Conservation (phyloP, 2,113 vertebrate genomes). For the Trichomycterus rosablanca region DNA sequence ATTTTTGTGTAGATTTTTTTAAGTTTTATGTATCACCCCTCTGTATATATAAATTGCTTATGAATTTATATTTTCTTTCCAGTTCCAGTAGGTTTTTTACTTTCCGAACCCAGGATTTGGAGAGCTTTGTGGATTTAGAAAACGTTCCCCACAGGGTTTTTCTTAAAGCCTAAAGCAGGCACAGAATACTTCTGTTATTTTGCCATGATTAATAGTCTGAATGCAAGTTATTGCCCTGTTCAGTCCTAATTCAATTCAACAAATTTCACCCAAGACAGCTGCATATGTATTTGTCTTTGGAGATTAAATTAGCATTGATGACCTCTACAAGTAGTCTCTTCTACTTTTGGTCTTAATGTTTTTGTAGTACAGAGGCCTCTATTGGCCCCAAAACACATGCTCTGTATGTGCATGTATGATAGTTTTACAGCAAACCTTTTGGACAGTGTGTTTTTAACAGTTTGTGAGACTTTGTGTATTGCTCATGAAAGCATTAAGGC, state of each 20-base stretch:
- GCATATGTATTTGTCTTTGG: not conserved
- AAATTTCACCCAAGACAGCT: not conserved
- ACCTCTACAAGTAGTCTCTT: not conserved
- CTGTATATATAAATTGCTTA: too few species aligned
- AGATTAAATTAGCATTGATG: conserved; percentile 22
- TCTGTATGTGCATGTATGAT: not conserved
- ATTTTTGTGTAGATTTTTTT: too few species aligned
- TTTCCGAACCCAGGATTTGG: too few species aligned
- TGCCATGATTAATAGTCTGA: too few species aligned
- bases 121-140: too few species aligned
- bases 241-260: conserved; percentile 14
- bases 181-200: too few species aligned
- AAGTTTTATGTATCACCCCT: too few species aligned
- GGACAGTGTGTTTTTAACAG: not conserved
- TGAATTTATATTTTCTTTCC: too few species aligned
- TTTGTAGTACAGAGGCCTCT: conserved; percentile 6
- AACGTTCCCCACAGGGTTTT: too few species aligned
- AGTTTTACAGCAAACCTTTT: not conserved
- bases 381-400: conserved; percentile 1
- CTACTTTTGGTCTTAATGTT: not conserved
- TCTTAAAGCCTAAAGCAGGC: too few species aligned
- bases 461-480: not conserved
- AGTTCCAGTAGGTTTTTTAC: too few species aligned
- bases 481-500: not conserved
- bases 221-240: too few species aligned